Percentiles rank a stretch among this genome's conserved stretches.
Conservation (phyloP, 2,113 vertebrate species). For the Ibidorhyncha struthersii region DNA sequence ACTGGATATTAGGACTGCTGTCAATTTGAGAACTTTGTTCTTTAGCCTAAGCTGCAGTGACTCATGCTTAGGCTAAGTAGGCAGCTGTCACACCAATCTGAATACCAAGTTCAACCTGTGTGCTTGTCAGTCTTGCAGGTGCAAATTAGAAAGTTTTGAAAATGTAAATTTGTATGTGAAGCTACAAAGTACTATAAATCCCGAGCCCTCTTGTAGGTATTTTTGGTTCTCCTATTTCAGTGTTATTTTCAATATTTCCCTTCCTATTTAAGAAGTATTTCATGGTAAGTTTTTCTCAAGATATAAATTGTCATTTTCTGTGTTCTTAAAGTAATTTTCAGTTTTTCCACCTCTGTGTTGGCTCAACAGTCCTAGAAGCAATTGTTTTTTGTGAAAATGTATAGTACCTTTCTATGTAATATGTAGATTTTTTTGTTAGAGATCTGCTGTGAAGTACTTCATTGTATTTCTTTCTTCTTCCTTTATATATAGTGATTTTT, state of each 20-base stretch:
- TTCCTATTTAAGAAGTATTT: background rate
- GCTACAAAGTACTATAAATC: background rate
- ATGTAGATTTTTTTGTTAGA: background rate
- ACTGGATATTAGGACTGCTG: background rate
- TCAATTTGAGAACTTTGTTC: background rate
- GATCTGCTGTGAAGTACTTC: background rate
- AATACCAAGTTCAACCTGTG: background rate
- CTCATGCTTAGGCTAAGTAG: background rate
- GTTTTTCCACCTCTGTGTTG: background rate
- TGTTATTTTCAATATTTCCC: background rate
- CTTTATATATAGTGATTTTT: background rate
- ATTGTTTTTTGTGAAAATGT: background rate
- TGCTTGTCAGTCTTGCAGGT: background rate
- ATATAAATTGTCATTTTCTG: background rate
- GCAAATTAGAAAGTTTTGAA: background rate
- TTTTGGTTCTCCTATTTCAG: background rate
- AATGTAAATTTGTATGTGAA: background rate
- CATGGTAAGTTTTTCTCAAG: background rate
- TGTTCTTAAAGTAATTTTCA: background rate
- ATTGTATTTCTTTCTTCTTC: background rate
- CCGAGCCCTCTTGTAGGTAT: background rate
- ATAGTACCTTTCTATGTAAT: background rate
- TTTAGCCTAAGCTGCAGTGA: background rate
- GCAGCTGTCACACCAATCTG: background rate
- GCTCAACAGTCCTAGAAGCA: background rate